A percentile compares a stretch with the other conserved stretches of the same genome.
phyloP scores from a whole-genome alignment of 2,797 vertebrate species.

The Rhadinocentrus ornatus region DNA sequence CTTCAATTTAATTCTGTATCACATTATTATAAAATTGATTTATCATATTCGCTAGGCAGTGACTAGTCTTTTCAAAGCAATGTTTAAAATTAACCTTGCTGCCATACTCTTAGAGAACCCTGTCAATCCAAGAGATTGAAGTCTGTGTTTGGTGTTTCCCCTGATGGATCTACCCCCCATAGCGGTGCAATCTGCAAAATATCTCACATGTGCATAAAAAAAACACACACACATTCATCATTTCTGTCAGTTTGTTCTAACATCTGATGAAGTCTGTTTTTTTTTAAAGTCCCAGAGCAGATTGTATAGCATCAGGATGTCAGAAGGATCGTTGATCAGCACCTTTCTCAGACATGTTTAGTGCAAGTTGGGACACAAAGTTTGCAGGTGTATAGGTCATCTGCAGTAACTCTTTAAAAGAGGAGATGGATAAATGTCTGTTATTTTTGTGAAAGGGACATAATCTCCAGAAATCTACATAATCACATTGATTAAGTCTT shows the following conservation, averaged over 20 bases:
- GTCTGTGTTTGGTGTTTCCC: slow-evolving; percentile 6
- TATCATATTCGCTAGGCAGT: slow-evolving; percentile 25
- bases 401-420: slow-evolving; percentile 32
- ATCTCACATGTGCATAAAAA: slow-evolving; percentile 17
- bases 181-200: slow-evolving; percentile 32
- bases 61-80: slow-evolving; percentile 26
- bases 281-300: slow-evolving; percentile 32
- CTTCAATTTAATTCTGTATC: slow-evolving; percentile 28
- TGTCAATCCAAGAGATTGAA: slow-evolving; percentile 36
- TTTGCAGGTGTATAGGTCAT: slow-evolving; percentile 43
- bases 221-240: slow-evolving; percentile 39
- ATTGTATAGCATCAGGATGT: slow-evolving; percentile 35
- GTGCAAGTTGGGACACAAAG: slow-evolving; percentile 17
- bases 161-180: slow-evolving; percentile 9
- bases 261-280: slow-evolving; percentile 9
- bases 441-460: not conserved
- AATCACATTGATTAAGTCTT: not conserved
- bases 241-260: slow-evolving; percentile 48
- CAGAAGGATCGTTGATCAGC: slow-evolving; percentile 48
- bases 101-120: slow-evolving; percentile 31
- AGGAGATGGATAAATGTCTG: slow-evolving; percentile 5
- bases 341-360: slow-evolving; percentile 41
- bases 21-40: slow-evolving; percentile 24
- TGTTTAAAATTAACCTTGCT: slow-evolving; percentile 44
- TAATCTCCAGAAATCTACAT: too few species aligned